Conservation (phyloP, 1,140 invertebrate species). For the Ridgeia piscesae region DNA sequence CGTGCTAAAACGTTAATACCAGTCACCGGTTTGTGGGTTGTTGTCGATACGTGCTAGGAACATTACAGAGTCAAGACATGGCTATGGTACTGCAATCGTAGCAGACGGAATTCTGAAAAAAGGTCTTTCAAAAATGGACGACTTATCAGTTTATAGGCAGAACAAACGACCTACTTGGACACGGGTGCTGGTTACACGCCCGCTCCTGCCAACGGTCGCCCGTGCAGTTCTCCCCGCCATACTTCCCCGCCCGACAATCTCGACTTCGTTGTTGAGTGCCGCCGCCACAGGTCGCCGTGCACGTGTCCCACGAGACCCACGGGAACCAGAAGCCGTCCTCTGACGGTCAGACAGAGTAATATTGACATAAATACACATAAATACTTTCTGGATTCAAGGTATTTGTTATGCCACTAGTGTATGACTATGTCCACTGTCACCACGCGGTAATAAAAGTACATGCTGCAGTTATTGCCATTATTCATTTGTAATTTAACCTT, state of each 20-base stretch:
- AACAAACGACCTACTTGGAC: conserved; percentile 25
- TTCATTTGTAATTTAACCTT: too few species aligned
- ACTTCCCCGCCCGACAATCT: conserved; percentile 41
- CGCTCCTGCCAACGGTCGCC: conserved; percentile 26
- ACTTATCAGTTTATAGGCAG: not conserved
- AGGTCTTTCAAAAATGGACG: not conserved
- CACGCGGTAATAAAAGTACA: too few species aligned
- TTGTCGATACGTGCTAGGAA: not conserved
- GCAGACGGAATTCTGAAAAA: not conserved
- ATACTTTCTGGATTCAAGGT: too few species aligned
- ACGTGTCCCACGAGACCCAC: conserved; percentile 80
- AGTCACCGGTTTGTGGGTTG: not conserved
- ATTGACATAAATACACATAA: not conserved
- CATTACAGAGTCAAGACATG: not conserved
- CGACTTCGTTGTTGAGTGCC: conserved; percentile 72
- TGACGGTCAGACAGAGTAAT: not conserved
- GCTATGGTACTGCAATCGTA: not conserved
- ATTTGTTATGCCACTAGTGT: too few species aligned
- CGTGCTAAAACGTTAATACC: not conserved
- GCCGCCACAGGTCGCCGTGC: conserved; percentile 86
- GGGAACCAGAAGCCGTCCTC: conserved; percentile 45
- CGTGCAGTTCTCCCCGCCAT: conserved; percentile 40
- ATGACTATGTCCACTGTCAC: too few species aligned
- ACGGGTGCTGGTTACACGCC: conserved; percentile 25
- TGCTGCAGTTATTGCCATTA: too few species aligned